Base-by-base conservation (phyloP, 2,113 vertebrate species). In the Bolborhynchus lineola region DNA sequence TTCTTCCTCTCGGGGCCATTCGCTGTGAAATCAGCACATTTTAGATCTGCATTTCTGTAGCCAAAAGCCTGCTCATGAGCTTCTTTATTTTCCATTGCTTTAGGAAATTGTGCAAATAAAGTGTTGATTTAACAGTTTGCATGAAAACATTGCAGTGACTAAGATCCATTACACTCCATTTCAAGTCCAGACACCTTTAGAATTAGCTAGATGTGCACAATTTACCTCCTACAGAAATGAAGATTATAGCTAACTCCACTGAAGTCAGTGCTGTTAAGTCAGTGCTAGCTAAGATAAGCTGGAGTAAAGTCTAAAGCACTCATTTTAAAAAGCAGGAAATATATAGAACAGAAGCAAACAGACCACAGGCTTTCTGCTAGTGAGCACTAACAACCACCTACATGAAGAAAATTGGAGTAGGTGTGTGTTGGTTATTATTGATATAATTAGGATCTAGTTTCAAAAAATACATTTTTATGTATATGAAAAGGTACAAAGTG, bases 121-220 rank as follows among this genome's bases (percentile, higher is more conserved):
- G 59, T 86, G 90, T 92, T 95, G 79, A 74, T 92, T 93, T 86
- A 92, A 90, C 90, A 95, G 92, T 94, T 74, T 96, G 50, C 91
- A 94, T 88, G 92, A 93, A 96, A 95, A 93, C 69, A 90, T 6
- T 88, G 77, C 82, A 50, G 76, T 95, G 96, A 95, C 92, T 97
- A 95, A 95, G 95, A 97, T 81, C 86, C 88, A 93, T 94, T 95
- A 90, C 82, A 59, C 60, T 80, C 60, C 72, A 74, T 83, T 97
- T 95, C 82, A 88, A 95, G 90, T 92, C 90, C 88, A 96, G 91
- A 90, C 86, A 93, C 67, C 88, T 84, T 94, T 65, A 92, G 95
- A 92, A 96, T 96, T 93, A 96, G 90, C 94, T 95, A 96, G 91
- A 93, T 92, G 86, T 92, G 92, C 83, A 95, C 88, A 84, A 82